Base-by-base conservation (phyloP, 2,888 invertebrate genomes). In the Amblyteles armatorius region DNA sequence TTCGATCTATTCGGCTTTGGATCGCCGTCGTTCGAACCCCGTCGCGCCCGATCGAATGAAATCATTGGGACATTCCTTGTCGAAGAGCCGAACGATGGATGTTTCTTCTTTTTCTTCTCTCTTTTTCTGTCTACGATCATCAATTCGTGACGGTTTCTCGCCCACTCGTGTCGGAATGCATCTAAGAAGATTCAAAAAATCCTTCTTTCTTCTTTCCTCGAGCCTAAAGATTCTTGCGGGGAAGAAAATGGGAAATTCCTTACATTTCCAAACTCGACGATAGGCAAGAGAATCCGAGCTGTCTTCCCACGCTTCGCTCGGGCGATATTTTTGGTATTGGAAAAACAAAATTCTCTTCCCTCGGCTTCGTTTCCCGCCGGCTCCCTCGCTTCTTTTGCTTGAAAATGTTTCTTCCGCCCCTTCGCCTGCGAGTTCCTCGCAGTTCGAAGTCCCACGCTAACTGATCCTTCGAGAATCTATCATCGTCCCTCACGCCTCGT, bases 371-470 rank as follows among this genome's bases (percentile, higher is more conserved):
- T 69, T 26, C n/a, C 13, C 13, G 40, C 9, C n/a, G 6, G 44
- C 19, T 33, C 48, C 19, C 3, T 1, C 29, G 22, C 26, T 68
- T 26, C n/a, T 33, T 26, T 6, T 40, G 2, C 13, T 11, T 11
- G 0, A 29, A 16, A 13, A 11, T n/a, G 13, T 22, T 72, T 48
- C 40, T 16, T 68, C 19, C 52, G 26, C 50, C 40, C 82, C 63
- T 71, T 74, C 63, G 69, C 74, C 44, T 63, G 69, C 71, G 69
- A 82, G 48, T 6, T 33, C n/a, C 60, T 60, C 68, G 76, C 76
- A 79, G 71, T 76, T 82, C 65, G 69, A 67, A 79, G 79, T 79
- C 57, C 82, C 82, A 60, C 82, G 85, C 85, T 85, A 85, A 72
- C 82, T 85, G 36, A 71, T 82, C 68, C 40, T 40, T 71, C 67